A percentile compares a stretch with the other conserved stretches of the same genome.
Evolutionary conservation across 2,113 vertebrate genomes (phyloP).

Genomic region (Bombycilla garrulus): DNA sequence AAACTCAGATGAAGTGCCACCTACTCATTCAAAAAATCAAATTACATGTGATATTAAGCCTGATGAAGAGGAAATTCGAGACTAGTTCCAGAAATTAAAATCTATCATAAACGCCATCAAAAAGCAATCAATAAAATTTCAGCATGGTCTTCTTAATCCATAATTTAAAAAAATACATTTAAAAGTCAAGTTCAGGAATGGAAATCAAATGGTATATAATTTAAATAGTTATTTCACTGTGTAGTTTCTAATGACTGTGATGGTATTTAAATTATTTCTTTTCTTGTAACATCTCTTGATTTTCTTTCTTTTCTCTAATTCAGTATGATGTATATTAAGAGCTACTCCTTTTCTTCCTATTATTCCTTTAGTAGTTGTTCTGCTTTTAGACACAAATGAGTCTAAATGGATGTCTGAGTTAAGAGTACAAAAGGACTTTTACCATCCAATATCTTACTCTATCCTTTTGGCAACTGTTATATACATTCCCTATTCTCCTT

Average conservation of each 20-base stretch:
- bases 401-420: background rate
- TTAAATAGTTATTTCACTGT: background rate
- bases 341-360: background rate
- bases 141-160: background rate
- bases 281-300: background rate
- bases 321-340: background rate
- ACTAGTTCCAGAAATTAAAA: background rate
- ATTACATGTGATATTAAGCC: background rate
- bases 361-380: background rate
- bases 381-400: background rate
- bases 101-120: background rate
- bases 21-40: background rate
- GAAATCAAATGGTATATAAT: background rate
- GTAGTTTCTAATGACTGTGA: background rate
- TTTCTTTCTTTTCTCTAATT: background rate
- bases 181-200: background rate
- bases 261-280: background rate
- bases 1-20: background rate
- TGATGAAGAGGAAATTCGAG: background rate
- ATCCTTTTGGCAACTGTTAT: background rate
- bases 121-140: background rate
- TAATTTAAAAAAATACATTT: background rate
- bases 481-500: background rate
- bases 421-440: background rate
- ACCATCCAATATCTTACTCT: background rate